Conservation (phyloP, 2,888 invertebrate genomes). For the Toxonevra muliebris region DNA sequence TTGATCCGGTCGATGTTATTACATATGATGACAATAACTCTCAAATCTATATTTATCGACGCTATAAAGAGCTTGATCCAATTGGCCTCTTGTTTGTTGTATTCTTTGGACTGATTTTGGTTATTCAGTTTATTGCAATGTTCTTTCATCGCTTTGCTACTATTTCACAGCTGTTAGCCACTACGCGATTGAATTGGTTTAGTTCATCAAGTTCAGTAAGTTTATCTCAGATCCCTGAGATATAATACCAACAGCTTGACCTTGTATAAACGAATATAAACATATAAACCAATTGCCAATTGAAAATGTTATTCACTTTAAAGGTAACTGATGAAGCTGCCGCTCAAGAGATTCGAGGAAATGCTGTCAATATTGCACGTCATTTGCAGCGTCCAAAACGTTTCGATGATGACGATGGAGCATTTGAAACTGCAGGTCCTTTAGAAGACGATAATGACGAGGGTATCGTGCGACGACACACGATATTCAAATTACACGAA, state of each 20-base stretch:
- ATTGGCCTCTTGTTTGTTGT: conserved; percentile 79
- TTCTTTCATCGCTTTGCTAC: conserved; percentile 80
- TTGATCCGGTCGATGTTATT: conserved; percentile 69
- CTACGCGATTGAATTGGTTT: conserved; percentile 70
- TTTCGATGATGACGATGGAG: conserved; percentile 58
- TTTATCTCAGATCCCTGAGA: neutral
- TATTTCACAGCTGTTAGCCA: conserved; percentile 77
- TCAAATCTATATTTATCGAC: conserved; percentile 68
- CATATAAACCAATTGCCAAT: neutral
- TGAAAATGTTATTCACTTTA: conserved; percentile 19
- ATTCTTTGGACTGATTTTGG: conserved; percentile 75
- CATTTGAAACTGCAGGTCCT: conserved; percentile 48
- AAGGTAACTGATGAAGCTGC: conserved; percentile 60
- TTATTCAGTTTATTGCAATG: conserved; percentile 80
- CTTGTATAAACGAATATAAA: neutral
- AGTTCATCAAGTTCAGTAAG: conserved; percentile 51
- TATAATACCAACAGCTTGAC: no score
- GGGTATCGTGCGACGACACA: conserved; percentile 53
- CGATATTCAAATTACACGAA: conserved; percentile 59
- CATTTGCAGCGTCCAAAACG: conserved; percentile 67
- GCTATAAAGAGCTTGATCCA: conserved; percentile 75
- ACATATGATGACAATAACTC: conserved; percentile 64
- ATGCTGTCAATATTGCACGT: conserved; percentile 71
- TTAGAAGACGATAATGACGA: conserved; percentile 42
- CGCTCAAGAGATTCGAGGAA: conserved; percentile 69